A percentile compares a stretch with the other conserved stretches of the same genome.
These are phyloP conservation scores for Lampropteryx suffumata DNA, from an alignment of 2,888 invertebrate species.

Conservation along the genomic window DNA sequence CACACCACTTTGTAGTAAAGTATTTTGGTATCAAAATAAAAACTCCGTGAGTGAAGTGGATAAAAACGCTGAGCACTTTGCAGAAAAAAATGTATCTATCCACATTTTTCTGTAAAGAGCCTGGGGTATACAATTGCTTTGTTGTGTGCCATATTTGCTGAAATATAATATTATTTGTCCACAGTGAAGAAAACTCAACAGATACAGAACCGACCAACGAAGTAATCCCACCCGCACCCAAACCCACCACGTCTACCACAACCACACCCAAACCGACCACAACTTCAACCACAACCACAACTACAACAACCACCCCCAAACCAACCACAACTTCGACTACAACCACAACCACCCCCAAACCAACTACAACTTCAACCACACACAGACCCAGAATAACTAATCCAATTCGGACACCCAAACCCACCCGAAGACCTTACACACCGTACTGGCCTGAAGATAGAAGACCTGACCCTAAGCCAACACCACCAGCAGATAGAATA, in stretches of 20 bases:
- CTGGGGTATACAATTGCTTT: too few species aligned
- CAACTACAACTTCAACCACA: conserved; percentile 32
- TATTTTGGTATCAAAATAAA: too few species aligned
- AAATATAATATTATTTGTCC: not conserved
- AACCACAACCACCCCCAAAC: conserved; percentile 26
- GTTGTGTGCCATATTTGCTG: too few species aligned
- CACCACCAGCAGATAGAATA: conserved; percentile 9
- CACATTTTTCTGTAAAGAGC: too few species aligned
- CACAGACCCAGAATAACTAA: conserved; percentile 30
- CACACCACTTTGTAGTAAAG: too few species aligned
- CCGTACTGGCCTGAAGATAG: conserved; percentile 29
- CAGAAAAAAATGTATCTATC: too few species aligned
- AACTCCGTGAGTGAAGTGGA: too few species aligned
- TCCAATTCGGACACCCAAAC: conserved; percentile 17
- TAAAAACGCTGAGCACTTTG: too few species aligned
- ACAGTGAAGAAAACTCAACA: conserved; percentile 55
- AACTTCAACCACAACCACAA: conserved; percentile 25
- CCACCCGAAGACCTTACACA: conserved; percentile 34
- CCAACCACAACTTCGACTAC: conserved; percentile 21
- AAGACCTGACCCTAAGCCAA: conserved; percentile 3
- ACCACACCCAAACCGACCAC: conserved; percentile 14
- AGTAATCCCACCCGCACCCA: conserved; percentile 16
- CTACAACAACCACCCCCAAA: conserved; percentile 9
- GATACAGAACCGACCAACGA: conserved; percentile 16
- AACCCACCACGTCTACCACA: conserved; percentile 23